Evolutionary conservation across 2,888 invertebrate species (phyloP), one percentile per base, ranked within the genome.

Genomic region (Sphaeridia pumilis): DNA sequence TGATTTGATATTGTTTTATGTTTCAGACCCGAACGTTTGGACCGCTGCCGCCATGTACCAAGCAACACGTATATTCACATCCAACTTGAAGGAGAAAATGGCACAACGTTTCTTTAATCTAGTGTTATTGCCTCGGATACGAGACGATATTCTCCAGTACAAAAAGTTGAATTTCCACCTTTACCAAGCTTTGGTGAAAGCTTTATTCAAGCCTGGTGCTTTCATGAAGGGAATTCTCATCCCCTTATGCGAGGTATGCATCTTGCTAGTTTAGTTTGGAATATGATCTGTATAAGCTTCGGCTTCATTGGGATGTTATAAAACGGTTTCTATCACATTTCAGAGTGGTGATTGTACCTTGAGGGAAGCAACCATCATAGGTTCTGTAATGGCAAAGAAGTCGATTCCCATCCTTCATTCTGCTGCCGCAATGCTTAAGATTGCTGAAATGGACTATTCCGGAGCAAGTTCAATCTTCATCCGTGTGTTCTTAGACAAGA

Each of bases 11-110:
- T 26, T n/a, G 14, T 38, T 35, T 21, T 35, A 22, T 14, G 31
- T 74, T 60, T 72, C 73, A 69, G 87, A 89, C 70, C 97, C 98
- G 7, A 82, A 87, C n/a, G 81, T 79, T 38, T 99, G 98, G 98
- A 87, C 90, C 50, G 94, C 98, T 20, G 95, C 97, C 41, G 88
- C 95, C 0, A 87, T 98, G 86, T 95, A 92, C 71, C 93, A 87
- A 74, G 92, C 87, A 1, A 92, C 89, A 0, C 76, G 95, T 68
- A 87, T 97, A 66, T 99, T 98, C 71, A 84, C 90, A n/a, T 94
- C 97, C 0, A 94, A 94, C 70, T 74, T 97, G 31, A 93, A 92
- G 67, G 90, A 92, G 62, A 84, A 87, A 67, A 92, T 94, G 90
- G 93, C 94, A 0, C 95, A 97, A 69, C 75, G 93, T 49, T 95